phyloP scores from a whole-genome alignment of 2,797 vertebrate species.

The Heliangelus exortis region DNA sequence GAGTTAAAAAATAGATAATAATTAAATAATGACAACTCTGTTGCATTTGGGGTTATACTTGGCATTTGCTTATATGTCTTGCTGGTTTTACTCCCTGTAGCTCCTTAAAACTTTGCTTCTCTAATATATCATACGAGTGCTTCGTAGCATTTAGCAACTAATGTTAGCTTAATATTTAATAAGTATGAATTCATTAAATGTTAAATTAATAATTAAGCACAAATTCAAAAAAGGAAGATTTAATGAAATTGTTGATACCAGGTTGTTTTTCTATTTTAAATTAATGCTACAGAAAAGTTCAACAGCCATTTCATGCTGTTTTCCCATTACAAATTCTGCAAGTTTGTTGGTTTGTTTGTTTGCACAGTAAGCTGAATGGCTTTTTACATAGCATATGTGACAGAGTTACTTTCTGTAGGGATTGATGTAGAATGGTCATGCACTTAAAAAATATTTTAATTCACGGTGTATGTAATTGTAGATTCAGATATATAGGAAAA shows the following conservation, averaged over 20 bases:
- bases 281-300: background rate
- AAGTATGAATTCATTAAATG: background rate
- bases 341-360: background rate
- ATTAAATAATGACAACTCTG: background rate
- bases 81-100: background rate
- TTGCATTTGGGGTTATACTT: background rate
- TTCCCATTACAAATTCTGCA: background rate
- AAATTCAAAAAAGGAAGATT: background rate
- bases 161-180: background rate
- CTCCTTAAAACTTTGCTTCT: background rate
- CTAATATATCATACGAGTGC: background rate
- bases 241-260: background rate
- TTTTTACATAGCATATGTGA: background rate
- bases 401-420: background rate
- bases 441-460: background rate
- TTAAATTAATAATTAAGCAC: background rate
- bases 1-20: background rate
- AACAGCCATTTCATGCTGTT: background rate
- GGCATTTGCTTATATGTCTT: slow-evolving; percentile 15
- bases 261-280: background rate
- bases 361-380: background rate
- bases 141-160: background rate
- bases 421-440: background rate
- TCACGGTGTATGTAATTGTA: background rate
- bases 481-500: background rate